Evolutionary conservation across 2,888 invertebrate genomes (phyloP), one percentile per base, ranked within the genome.

Genomic region (Monoplex corrugatus): DNA sequence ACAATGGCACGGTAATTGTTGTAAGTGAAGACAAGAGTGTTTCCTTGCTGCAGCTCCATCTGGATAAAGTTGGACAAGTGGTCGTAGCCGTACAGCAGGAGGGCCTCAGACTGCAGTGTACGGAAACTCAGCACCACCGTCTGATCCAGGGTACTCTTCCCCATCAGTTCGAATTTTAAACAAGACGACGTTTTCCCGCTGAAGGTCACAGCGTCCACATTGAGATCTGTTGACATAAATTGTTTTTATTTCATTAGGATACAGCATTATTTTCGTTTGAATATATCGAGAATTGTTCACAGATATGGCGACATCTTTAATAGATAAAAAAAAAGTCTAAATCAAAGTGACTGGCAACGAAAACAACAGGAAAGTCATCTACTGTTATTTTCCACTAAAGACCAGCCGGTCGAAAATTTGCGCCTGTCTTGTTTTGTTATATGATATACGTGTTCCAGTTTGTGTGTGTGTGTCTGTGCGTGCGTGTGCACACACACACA

Each of bases 31-130:
- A 92, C 89, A 35, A 94, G 89, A 28, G 91, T 91, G 19, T 80
- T 89, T 13, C 91, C 91, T 84, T 93, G 91, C 57, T 90, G 89
- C 23, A 95, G 87, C 63, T 94, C 93, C 44, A 95, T 91, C 96
- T 98, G 98, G 87, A 98, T 97, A 95, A 99, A 99, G 96, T 99
- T 99, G 95, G 98, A 98, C 90, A 98, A 96, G 95, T 98, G 98
- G 96, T 99, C 99, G 95, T 98, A 98, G 57, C 98, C 98, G 95
- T 99, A 99, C 13, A 99, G 96, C 23, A 95, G 89, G 93, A 99
- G 96, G 16, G 94, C 95, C 0, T 98, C 97, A 92, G 98, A 97
- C 72, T 98, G 98, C 95, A 98, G 98, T 0, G 99, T 99, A 93
- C 99, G 97, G 90, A 99, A 96, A 96, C 98, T 99, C 95, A 99